A percentile compares a stretch with the other conserved stretches of the same genome.
Evolutionary conservation across 92 coral and sea anemone species (phyloP).

Genomic region (Heliopora coerulea): DNA sequence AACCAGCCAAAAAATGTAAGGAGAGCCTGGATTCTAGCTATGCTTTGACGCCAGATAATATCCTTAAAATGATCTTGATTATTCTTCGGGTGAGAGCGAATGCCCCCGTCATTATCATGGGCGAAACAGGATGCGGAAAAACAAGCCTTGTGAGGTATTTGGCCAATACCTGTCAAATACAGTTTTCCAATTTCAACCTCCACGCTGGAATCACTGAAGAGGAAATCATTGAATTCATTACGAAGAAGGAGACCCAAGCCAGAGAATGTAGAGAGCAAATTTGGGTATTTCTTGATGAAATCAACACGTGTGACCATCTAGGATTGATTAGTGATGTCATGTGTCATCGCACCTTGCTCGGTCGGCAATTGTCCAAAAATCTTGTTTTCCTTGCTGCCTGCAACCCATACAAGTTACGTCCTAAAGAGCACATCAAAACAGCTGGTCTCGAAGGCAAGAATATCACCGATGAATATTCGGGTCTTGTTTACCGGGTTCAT

Average conservation of each 20-base stretch:
- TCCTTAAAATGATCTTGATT: constrained; percentile 88
- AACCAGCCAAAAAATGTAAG: constrained; percentile 34
- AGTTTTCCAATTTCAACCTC: constrained; percentile 70
- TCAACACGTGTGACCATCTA: constrained; percentile 93
- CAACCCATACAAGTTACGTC: constrained; percentile 92
- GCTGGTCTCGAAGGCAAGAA: constrained; percentile 93
- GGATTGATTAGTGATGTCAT: constrained; percentile 82
- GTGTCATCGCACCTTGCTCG: constrained; percentile 78
- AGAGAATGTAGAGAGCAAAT: constrained; percentile 40
- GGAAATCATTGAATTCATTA: constrained; percentile 57
- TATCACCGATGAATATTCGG: constrained; percentile 74
- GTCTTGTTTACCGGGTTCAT: constrained; percentile 92
- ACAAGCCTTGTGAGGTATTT: constrained; percentile 91
- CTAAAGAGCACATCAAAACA: constrained; percentile 70
- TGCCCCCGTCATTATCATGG: constrained; percentile 91
- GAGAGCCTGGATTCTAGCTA: constrained; percentile 49
- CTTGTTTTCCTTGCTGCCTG: constrained; percentile 91
- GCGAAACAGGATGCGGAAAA: constrained; percentile 98
- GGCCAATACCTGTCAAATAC: constrained; percentile 72
- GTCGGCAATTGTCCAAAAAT: constrained; percentile 68
- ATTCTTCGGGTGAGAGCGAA: constrained; percentile 83
- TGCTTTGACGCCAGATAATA: constrained; percentile 90
- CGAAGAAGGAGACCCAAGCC: constrained; percentile 51
- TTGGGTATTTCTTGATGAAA: constrained; percentile 94
- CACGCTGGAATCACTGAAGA: constrained; percentile 88